Evolutionary conservation across 2,113 vertebrate species (phyloP), one percentile per base, ranked within the genome.

Genomic region (Oenanthe oenanthe): DNA sequence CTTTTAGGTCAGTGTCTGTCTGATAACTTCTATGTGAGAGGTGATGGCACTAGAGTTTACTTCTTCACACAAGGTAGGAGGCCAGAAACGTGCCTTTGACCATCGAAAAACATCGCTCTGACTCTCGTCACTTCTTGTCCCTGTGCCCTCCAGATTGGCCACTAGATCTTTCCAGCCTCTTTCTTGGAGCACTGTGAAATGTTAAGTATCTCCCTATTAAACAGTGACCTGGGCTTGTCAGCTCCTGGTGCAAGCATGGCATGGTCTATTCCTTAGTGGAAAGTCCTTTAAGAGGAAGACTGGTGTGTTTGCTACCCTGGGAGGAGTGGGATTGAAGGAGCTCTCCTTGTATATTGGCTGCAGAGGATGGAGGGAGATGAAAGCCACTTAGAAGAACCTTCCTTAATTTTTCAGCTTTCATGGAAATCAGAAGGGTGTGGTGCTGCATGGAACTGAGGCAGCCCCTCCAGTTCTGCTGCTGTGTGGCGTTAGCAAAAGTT

Each of bases 21-120:
- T 67, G 99, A 99, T 91, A 99, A 99, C 97, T 99, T 99, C 94
- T 99, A 99, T 48, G 99, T 99, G 63, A 98, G 99, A 97, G 99
- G 99, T 32, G 99, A 99, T 95, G 99, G 99, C 71, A 99, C 99
- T 56, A 98, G 99, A 92, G 99, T 99, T 48, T 99, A 99, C 97
- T 99, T 99, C 97, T 99, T 99, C 94, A 99, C 99, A 51, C 99
- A 99, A 99, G 99, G 99, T 99, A 98, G 34, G 82, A 87, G 53
- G 78, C 68, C 76, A 47, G 26, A 95, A 78, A 70, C 20, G 31
- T 65, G 21, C 26, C 19, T 48, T 20, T 72, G 21, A 28, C 31
- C 32, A 47, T 63, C 3, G 3, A 56, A 85, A 93, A 79, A 40
- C 34, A 53, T 75, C 17, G 24, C 19, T 36, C 29, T 68, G 48